A percentile compares a stretch with the other conserved stretches of the same genome.
phyloP scores from a whole-genome alignment of 2,113 vertebrate genomes.

The Ptychochromis oligacanthus region DNA sequence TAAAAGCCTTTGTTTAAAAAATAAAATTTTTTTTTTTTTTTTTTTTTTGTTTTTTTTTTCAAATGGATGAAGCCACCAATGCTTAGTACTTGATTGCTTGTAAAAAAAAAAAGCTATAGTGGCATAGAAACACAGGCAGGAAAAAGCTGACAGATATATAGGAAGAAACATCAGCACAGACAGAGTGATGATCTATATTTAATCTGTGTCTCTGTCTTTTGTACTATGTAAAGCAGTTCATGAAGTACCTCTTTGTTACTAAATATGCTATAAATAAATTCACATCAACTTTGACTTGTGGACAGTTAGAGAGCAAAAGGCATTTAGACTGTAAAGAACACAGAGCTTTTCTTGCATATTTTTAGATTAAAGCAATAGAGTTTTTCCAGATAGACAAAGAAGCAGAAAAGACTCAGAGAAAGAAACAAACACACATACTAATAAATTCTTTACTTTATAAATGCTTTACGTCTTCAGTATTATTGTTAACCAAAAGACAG shows the following conservation, averaged over 20 bases:
- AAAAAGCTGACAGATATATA: not conserved
- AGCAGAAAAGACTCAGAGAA: not conserved
- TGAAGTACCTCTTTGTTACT: conserved; percentile 13
- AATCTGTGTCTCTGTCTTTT: conserved; percentile 21
- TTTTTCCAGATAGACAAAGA: not conserved
- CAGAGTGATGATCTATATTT: conserved; percentile 29
- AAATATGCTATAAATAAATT: conserved; percentile 48
- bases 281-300: conserved; percentile 28
- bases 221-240: conserved; percentile 11
- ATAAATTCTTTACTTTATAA: not conserved
- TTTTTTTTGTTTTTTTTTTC: not conserved
- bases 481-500: not conserved
- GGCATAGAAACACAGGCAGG: not conserved
- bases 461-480: not conserved
- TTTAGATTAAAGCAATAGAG: conserved; percentile 29
- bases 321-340: conserved; percentile 33
- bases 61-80: not conserved
- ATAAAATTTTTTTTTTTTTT: not conserved
- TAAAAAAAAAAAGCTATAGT: not conserved
- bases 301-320: conserved; percentile 41
- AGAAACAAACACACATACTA: not conserved
- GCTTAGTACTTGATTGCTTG: not conserved
- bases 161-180: not conserved
- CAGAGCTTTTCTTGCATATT: conserved; percentile 9
- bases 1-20: not conserved